Evolutionary conservation across 1,140 invertebrate genomes (phyloP).

Genomic region (Panonychus citri): DNA sequence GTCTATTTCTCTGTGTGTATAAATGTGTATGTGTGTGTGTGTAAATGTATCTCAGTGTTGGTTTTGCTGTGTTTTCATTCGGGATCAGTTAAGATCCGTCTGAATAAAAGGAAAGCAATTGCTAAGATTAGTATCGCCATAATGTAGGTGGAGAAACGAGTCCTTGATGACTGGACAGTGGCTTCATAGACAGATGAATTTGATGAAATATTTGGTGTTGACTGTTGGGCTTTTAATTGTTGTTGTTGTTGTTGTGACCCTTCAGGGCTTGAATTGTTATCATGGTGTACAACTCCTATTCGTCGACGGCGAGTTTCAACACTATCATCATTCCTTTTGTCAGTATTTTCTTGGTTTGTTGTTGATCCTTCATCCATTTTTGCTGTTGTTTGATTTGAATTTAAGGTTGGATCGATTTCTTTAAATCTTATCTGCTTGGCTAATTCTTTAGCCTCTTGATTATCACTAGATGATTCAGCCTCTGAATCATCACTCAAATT

Average conservation of each 20-base stretch:
- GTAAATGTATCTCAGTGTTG: no score
- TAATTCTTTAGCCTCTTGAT: conserved; percentile 9
- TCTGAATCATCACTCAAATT: background rate
- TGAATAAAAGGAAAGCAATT: background rate
- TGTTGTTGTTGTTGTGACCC: background rate
- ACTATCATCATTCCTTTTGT: background rate
- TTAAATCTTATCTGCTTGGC: conserved; percentile 10
- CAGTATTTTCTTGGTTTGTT: background rate
- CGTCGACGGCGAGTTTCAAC: background rate
- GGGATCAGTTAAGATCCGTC: background rate
- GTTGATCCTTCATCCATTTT: background rate
- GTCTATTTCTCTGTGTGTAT: no score
- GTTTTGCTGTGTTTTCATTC: no score
- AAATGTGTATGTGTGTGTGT: no score
- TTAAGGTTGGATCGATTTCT: background rate
- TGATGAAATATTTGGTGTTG: background rate
- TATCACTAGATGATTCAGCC: background rate
- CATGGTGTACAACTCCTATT: background rate
- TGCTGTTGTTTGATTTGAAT: background rate
- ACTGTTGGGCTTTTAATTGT: background rate
- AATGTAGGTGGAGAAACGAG: background rate
- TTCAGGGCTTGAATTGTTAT: background rate
- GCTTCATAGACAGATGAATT: background rate
- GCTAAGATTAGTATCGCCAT: background rate
- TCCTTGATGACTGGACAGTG: background rate